Conservation (phyloP, 2,888 invertebrate genomes). For the Chymomyza procnemis region DNA sequence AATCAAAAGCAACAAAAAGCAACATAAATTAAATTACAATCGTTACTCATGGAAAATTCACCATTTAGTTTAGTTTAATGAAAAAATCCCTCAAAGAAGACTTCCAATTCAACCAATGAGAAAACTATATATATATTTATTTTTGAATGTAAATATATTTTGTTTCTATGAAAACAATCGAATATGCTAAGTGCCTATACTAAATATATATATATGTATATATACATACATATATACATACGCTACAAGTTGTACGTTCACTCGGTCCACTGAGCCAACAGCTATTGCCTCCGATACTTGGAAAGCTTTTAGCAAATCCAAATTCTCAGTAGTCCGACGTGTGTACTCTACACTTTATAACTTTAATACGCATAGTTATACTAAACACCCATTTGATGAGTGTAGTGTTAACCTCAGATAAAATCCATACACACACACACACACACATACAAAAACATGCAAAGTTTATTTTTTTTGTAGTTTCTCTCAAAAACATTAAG, state of each 20-base stretch:
- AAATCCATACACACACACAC: conserved; percentile 14
- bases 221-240: no score
- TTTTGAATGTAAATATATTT: conserved; percentile 39
- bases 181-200: conserved; percentile 69
- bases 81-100: conserved; percentile 33
- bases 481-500: neutral
- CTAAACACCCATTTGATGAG: conserved; percentile 8
- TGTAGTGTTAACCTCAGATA: neutral
- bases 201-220: conserved; percentile 42
- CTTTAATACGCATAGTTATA: conserved; percentile 12
- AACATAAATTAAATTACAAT: conserved; percentile 6
- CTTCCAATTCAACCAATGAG: conserved; percentile 41
- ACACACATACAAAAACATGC: neutral
- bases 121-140: conserved; percentile 35
- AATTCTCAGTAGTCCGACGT: conserved; percentile 24
- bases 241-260: conserved; percentile 21
- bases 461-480: no score
- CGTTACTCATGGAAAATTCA: conserved; percentile 13
- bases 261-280: conserved; percentile 50
- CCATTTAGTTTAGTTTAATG: conserved; percentile 6
- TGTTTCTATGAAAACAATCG: conserved; percentile 66
- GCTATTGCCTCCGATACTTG: neutral
- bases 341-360: conserved; percentile 19
- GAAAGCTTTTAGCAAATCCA: neutral
- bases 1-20: conserved; percentile 28